A percentile compares a stretch with the other conserved stretches of the same genome.
phyloP scores from a whole-genome alignment of 2,888 invertebrate species.

The Pollenia angustigena region DNA sequence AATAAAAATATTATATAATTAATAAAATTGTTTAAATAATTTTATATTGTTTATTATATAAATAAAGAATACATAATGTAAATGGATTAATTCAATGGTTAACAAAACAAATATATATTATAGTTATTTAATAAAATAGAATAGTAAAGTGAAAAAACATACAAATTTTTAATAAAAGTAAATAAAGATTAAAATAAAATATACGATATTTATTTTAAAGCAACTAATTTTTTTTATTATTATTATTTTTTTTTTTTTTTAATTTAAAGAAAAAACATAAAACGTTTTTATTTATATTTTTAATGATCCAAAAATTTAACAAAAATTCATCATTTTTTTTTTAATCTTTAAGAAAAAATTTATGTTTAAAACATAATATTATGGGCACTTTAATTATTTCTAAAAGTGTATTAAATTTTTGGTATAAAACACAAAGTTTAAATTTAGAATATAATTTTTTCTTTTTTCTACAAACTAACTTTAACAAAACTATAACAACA shows the following conservation, averaged over 20 bases:
- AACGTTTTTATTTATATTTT: constrained; percentile 61
- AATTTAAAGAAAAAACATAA: constrained; percentile 58
- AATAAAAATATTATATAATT: constrained; percentile 53
- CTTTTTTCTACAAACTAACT: constrained; percentile 20
- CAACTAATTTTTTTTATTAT: constrained; percentile 42
- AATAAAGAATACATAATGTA: constrained; percentile 58
- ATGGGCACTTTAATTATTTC: constrained; percentile 49
- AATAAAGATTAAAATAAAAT: constrained; percentile 43
- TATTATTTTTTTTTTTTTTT: constrained; percentile 24
- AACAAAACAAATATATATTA: constrained; percentile 73
- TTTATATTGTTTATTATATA: constrained; percentile 59
- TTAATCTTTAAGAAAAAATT: constrained; percentile 25
- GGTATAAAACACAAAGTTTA: constrained; percentile 41
- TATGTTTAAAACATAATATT: constrained; percentile 49
- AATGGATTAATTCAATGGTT: constrained; percentile 73
- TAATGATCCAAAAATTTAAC: constrained; percentile 45
- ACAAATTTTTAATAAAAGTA: constrained; percentile 40
- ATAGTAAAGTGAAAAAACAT: constrained; percentile 68
- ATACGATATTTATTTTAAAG: constrained; percentile 46
- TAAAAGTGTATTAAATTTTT: constrained; percentile 33
- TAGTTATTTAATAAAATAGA: constrained; percentile 67
- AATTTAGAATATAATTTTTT: constrained; percentile 25
- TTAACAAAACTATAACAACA: constrained; percentile 68
- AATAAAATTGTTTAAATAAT: constrained; percentile 58
- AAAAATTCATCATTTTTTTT: neutral